Base-by-base conservation (phyloP, 2,113 vertebrate genomes). In the Colossoma macropomum region DNA sequence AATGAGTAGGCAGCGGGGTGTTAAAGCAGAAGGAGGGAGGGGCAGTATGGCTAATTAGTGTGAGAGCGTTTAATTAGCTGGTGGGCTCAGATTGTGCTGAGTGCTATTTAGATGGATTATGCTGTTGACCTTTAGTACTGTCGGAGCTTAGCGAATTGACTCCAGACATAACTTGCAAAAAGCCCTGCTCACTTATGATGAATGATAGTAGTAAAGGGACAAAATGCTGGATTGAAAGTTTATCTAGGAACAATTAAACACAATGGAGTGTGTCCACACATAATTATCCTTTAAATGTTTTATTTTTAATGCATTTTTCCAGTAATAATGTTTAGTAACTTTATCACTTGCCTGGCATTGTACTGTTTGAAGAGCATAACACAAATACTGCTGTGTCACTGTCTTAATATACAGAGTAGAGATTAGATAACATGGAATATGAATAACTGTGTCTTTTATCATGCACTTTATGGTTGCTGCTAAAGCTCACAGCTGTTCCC, bases 31-130 rank as follows among this genome's bases (percentile, higher is more conserved):
- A 75, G 81, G 73, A 78, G 75, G 84, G 86, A 50, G 21, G 23
- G 63, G 56, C 76, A 52, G 84, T 82, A 81, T 79, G 75, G 81
- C 84, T 85, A 86, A 88, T 89, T 88, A 89, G 83, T 85, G 27
- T 7, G 68, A 90, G 63, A 90, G 83, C 82, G 80, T 87, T 90
- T 91, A 86, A 88, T 88, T 90, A 92, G 87, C 41, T 75, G 85
- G 75, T 88, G 78, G 85, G 77, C 74, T 88, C 66, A 84, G 54
- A 73, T 81, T 84, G 78, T 50, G 2, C 74, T 65, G 76, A 82
- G 65, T 71, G 79, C 52, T 66, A 81, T 81, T 89, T 80, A 66
- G 86, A 86, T 86, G 85, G 86, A 90, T 84, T 87, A 85, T 83
- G 83, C 56, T 80, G 74, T 75, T 89, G 86, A 90, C 90, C 87